Base-by-base conservation (phyloP, 2,797 vertebrate species). In the Amphiprion clarkii region DNA sequence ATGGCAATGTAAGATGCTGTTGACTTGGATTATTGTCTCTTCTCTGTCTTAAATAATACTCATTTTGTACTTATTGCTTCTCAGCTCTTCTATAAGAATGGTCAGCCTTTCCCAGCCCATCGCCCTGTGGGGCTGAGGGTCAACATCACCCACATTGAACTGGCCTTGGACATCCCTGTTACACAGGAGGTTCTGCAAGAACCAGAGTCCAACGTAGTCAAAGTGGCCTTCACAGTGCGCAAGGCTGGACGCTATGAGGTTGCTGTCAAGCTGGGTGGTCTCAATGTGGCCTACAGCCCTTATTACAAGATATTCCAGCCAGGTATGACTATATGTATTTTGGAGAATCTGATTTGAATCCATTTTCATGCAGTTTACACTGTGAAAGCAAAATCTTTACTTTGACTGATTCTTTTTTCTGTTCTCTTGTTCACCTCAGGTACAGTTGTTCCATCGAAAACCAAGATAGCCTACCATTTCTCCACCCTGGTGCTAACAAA, bases 221-320 rank as follows among this genome's bases (percentile, higher is more conserved):
- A 98, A 93, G 96, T 98, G 83, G 95, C 97, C 86, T 99, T 99
- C 94, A 99, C 98, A 48, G 98, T 99, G 80, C 96, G 98, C 77
- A 98, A 95, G 89, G 98, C 98, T 21, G 98, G 98, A 42, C 97
- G 97, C 81, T 99, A 99, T 0, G 97, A 99, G 88, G 96, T 99
- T 54, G 96, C 96, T 6, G 96, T 99, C 85, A 99, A 98, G 89
- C 95, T 99, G 0, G 97, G 97, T 31, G 98, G 98, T 71, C 95
- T 98, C 85, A 98, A 97, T 76, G 97, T 99, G 84, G 98, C 97
- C 60, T 98, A 98, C 88, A 99, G 98, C 88, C 98, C 98, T 31
- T 99, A 99, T 92, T 98, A 97, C 92, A 99, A 99, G 90, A 96
- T 97, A 84, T 99, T 99, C 91, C 97, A 98, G 85, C 96, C 98